A percentile compares a stretch with the other conserved stretches of the same genome.
Evolutionary conservation across 2,888 invertebrate genomes (phyloP).

Genomic region (Parnassius orleans): DNA sequence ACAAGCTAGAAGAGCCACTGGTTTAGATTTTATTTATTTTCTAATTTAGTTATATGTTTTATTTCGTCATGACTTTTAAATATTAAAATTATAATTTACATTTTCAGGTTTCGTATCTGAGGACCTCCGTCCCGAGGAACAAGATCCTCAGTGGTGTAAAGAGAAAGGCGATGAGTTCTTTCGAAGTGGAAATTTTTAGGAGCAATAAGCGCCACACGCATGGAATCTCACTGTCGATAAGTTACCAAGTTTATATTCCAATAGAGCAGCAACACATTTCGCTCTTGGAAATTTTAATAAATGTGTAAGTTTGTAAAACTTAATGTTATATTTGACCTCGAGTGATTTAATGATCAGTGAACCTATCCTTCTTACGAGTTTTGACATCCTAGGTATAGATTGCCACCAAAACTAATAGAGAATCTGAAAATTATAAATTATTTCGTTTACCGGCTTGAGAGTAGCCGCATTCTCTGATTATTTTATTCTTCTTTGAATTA

Average conservation of each 20-base stretch:
- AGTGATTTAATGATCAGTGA: too few relatives aligned
- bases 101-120: constrained; percentile 84
- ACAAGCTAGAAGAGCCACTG: constrained; percentile 83
- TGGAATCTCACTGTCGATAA: constrained; percentile 87
- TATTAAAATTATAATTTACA: neutral
- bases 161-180: constrained; percentile 91
- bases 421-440: too few relatives aligned
- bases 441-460: too few relatives aligned
- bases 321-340: neutral
- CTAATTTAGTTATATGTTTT: too few relatives aligned
- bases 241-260: constrained; percentile 87
- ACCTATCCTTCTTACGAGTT: too few relatives aligned
- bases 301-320: constrained; percentile 64
- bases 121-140: constrained; percentile 89
- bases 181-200: constrained; percentile 87
- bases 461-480: too few relatives aligned
- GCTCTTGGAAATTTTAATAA: constrained; percentile 87
- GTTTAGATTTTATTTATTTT: constrained; percentile 36
- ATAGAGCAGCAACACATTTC: constrained; percentile 90
- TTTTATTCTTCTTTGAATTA: too few relatives aligned
- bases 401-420: too few relatives aligned
- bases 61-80: too few relatives aligned
- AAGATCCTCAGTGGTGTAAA: constrained; percentile 90
- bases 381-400: too few relatives aligned
- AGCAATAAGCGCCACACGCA: constrained; percentile 90